A percentile compares a stretch with the other conserved stretches of the same genome.
Evolutionary conservation across 2,888 invertebrate species (phyloP).

Genomic region (Eugnorisma glareosa): DNA sequence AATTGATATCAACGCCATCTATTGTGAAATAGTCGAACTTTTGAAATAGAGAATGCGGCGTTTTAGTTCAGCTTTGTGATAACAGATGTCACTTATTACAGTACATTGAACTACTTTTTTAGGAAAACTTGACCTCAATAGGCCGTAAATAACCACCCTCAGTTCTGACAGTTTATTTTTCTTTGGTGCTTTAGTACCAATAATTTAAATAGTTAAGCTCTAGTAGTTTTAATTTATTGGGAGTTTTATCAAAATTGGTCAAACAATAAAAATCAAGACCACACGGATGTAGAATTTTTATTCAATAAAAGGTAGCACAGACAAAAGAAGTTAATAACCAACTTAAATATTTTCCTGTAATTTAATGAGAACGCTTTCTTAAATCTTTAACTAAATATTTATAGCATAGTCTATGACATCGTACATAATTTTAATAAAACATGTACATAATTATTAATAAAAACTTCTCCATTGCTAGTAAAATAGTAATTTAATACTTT

Average conservation of each 20-base stretch:
- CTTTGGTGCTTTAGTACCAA: not conserved
- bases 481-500: slow-evolving; percentile 32
- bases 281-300: not conserved
- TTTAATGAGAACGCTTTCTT: not conserved
- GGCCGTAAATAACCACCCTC: no score
- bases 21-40: slow-evolving; percentile 13
- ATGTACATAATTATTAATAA: not conserved
- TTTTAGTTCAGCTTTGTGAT: not conserved
- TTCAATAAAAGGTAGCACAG: not conserved
- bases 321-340: not conserved
- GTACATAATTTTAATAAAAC: not conserved
- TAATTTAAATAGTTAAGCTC: not conserved
- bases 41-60: fast-evolving
- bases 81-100: slow-evolving; percentile 33
- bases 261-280: no score
- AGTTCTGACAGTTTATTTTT: no score
- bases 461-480: not conserved
- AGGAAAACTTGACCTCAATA: not conserved
- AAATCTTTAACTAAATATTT: not conserved
- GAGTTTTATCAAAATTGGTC: not conserved
- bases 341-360: not conserved
- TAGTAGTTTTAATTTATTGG: not conserved
- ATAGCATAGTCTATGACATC: not conserved
- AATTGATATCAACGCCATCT: slow-evolving; percentile 33
- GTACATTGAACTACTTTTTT: not conserved